Percentiles rank a stretch among this genome's conserved stretches.
Evolutionary conservation across 2,888 invertebrate species (phyloP).

Genomic region (Coenonympha glycerion): DNA sequence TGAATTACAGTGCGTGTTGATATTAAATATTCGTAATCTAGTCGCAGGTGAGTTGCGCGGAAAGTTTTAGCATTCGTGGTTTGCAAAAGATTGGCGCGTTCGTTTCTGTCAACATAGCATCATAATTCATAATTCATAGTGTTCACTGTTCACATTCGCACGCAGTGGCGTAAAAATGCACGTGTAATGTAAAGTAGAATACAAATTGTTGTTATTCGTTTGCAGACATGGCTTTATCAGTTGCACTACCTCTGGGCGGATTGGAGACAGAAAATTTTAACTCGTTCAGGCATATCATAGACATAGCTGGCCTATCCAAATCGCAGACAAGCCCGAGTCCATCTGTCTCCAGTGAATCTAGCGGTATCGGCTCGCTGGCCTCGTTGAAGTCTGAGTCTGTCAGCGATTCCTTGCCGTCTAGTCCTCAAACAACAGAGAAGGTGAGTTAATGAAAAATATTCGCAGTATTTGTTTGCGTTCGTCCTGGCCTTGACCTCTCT

Average conservation of each 20-base stretch:
- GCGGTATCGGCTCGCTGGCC: constrained; percentile 77
- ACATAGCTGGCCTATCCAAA: constrained; percentile 68
- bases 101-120: constrained; percentile 68
- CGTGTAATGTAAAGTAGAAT: constrained; percentile 70
- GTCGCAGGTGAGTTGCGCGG: constrained; percentile 40
- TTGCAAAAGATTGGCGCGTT: constrained; percentile 67
- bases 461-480: constrained; percentile 63
- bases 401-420: constrained; percentile 68
- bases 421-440: constrained; percentile 74
- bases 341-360: constrained; percentile 78
- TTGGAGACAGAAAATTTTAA: constrained; percentile 74
- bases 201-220: constrained; percentile 51
- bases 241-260: constrained; percentile 77
- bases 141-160: too few species aligned
- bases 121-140: too few species aligned
- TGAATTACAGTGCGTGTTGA: constrained; percentile 38
- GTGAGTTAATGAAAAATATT: constrained; percentile 52
- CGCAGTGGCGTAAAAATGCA: constrained; percentile 56
- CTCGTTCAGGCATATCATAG: constrained; percentile 69
- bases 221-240: constrained; percentile 78
- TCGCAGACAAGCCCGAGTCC: constrained; percentile 74
- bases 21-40: constrained; percentile 35
- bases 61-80: constrained; percentile 39
- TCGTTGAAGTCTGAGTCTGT: constrained; percentile 73
- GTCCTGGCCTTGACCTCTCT: constrained; percentile 76